Percentiles rank a stretch among this genome's conserved stretches.
These are phyloP conservation scores for Pseudorectes ferrugineus DNA, from an alignment of 2,113 vertebrate genomes.

Conservation along the genomic window DNA sequence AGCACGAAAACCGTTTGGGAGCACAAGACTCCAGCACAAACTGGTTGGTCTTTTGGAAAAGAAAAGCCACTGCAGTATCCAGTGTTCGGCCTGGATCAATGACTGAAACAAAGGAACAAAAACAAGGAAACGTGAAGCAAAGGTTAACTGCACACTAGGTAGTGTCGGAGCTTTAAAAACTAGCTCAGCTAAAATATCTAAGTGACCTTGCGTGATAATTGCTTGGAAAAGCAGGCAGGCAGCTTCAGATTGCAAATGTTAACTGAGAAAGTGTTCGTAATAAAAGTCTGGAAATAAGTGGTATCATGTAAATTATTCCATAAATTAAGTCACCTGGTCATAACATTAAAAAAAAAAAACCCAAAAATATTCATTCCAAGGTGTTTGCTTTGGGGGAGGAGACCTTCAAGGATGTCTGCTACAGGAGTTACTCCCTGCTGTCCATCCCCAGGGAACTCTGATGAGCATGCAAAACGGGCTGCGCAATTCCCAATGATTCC, in stretches of 20 bases:
- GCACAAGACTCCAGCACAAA: neutral
- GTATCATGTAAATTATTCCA: rapidly evolving
- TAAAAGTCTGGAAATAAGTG: neutral
- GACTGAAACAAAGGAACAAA: neutral
- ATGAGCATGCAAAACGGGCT: neutral
- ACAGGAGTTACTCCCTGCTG: neutral
- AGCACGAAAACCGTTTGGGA: neutral
- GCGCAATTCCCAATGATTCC: neutral
- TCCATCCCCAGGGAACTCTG: neutral
- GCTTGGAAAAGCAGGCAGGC: neutral
- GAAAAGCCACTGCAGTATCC: neutral
- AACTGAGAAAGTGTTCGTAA: neutral
- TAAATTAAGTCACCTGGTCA: neutral
- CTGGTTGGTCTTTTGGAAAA: neutral
- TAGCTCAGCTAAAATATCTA: neutral
- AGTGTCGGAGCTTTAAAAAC: neutral
- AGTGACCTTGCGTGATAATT: neutral
- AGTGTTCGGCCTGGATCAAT: neutral
- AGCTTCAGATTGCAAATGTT: rapidly evolving
- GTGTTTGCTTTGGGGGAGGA: neutral
- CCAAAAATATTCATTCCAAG: rapidly evolving
- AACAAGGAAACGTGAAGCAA: neutral
- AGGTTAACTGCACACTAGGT: neutral
- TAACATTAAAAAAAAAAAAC: rapidly evolving
- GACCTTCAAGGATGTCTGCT: neutral